These are phyloP conservation scores for Allophyes oxyacanthae DNA, from an alignment of 2,888 invertebrate genomes.

Conservation along the genomic window DNA sequence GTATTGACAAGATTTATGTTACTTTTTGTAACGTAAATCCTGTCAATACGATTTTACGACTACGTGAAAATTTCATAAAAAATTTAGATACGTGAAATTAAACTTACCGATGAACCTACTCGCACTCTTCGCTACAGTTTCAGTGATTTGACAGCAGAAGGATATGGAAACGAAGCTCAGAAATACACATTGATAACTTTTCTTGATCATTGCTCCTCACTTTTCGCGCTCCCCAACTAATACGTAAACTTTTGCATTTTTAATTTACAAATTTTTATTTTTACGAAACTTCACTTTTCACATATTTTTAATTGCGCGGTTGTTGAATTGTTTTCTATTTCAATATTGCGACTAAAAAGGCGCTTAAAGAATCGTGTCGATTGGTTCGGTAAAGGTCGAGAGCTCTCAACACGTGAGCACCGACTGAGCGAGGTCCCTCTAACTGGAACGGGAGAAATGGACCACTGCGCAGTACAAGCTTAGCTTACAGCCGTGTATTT, in stretches of 20 bases:
- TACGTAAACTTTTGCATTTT: slow-evolving; percentile 54
- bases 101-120: slow-evolving; percentile 85
- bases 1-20: slow-evolving; percentile 46
- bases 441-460: slow-evolving; percentile 68
- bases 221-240: slow-evolving; percentile 55
- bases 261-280: slow-evolving; percentile 27
- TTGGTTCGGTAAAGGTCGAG: slow-evolving; percentile 74
- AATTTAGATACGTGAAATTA: slow-evolving; percentile 6
- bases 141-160: slow-evolving; percentile 85
- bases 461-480: slow-evolving; percentile 81
- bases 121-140: slow-evolving; percentile 86
- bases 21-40: slow-evolving; percentile 35
- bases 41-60: slow-evolving; percentile 33
- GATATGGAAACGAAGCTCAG: slow-evolving; percentile 85
- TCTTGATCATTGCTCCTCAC: slow-evolving; percentile 80
- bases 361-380: slow-evolving; percentile 65
- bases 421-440: slow-evolving; percentile 73
- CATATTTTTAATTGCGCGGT: slow-evolving; percentile 35
- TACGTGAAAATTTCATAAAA: slow-evolving; percentile 20
- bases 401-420: slow-evolving; percentile 74
- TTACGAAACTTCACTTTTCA: slow-evolving; percentile 51
- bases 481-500: slow-evolving; percentile 65
- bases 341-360: slow-evolving; percentile 37
- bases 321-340: slow-evolving; percentile 21
- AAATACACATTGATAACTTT: slow-evolving; percentile 85